Evolutionary conservation across 2,888 invertebrate genomes (phyloP).

Genomic region (Tetranychus truncatus): DNA sequence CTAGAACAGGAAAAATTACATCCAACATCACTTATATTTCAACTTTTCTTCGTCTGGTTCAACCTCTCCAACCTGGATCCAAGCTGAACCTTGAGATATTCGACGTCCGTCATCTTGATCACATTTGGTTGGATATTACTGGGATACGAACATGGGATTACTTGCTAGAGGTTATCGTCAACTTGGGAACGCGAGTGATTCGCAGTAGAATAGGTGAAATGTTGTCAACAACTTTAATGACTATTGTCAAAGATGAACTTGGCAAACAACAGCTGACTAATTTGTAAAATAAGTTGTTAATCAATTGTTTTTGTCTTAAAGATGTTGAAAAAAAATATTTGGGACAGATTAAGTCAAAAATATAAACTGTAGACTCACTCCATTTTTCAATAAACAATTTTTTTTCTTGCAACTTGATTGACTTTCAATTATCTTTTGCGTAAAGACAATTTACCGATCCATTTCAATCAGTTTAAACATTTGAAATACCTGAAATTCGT

Average conservation of each 20-base stretch:
- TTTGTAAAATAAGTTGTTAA: background rate
- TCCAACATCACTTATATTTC: background rate
- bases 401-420: too few relatives aligned
- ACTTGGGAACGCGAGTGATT: slow-evolving; percentile 42
- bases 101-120: slow-evolving; percentile 28
- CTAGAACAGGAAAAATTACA: slow-evolving; percentile 15
- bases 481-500: too few relatives aligned
- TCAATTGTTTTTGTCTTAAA: background rate
- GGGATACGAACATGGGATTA: slow-evolving; percentile 76
- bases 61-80: slow-evolving; percentile 20
- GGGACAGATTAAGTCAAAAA: too few relatives aligned
- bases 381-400: too few relatives aligned
- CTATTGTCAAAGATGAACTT: background rate
- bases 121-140: slow-evolving; percentile 35
- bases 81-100: slow-evolving; percentile 25
- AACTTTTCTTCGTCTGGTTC: background rate
- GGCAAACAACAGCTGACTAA: background rate
- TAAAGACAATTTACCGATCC: too few relatives aligned
- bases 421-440: too few relatives aligned
- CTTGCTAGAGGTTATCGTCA: slow-evolving; percentile 55
- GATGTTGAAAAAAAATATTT: background rate
- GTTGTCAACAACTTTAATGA: background rate
- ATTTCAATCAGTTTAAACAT: too few relatives aligned
- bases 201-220: slow-evolving; percentile 38
- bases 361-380: too few relatives aligned